These are phyloP conservation scores for Phrixothrix hirtus DNA, from an alignment of 2,888 invertebrate genomes.

Conservation along the genomic window DNA sequence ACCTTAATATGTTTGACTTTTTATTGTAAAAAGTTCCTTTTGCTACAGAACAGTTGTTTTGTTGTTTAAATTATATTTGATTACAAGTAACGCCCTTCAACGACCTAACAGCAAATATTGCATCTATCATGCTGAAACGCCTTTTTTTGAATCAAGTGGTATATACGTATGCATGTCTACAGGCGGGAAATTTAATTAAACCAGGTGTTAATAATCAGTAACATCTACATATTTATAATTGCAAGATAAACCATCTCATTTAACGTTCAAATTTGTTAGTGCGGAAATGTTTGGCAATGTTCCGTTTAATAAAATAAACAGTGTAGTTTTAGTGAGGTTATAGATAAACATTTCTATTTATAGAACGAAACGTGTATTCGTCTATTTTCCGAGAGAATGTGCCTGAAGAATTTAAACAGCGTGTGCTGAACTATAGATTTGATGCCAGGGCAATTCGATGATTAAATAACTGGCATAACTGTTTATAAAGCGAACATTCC, in stretches of 20 bases:
- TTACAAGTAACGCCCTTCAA: too few species aligned
- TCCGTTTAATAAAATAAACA: conserved; percentile 3
- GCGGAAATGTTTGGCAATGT: background rate
- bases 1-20: too few species aligned
- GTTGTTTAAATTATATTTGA: too few species aligned
- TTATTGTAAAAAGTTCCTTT: too few species aligned
- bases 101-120: too few species aligned
- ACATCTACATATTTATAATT: background rate
- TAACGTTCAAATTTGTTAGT: background rate
- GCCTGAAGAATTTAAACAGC: conserved; percentile 17
- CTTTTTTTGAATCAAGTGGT: too few species aligned
- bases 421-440: conserved; percentile 17
- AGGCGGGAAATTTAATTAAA: too few species aligned
- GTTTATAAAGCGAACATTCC: conserved; percentile 32
- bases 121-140: too few species aligned
- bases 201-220: too few species aligned
- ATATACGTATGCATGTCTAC: too few species aligned
- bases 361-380: conserved; percentile 2
- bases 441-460: conserved; percentile 16
- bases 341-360: conserved; percentile 8
- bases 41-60: too few species aligned
- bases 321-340: conserved; percentile 3
- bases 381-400: conserved; percentile 16
- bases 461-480: conserved; percentile 38
- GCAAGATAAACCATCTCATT: background rate